Percentiles rank a stretch among this genome's conserved stretches.
These are phyloP conservation scores for Caenorhabditis afra DNA, from an alignment of 2,888 invertebrate genomes.

Conservation along the genomic window DNA sequence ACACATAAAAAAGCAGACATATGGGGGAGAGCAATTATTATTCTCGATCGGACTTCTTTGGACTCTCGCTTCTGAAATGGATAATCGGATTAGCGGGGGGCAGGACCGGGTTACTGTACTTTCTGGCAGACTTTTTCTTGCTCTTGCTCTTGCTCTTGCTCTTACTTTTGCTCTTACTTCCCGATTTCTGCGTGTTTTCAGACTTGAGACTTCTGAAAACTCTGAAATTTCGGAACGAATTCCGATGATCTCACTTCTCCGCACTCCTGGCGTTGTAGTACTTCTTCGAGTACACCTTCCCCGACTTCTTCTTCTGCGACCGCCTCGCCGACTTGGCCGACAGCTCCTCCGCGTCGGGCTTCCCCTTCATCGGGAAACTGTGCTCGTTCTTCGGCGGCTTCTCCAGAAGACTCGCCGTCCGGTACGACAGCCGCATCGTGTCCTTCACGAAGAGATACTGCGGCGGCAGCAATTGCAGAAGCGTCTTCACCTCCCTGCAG, in stretches of 20 bases:
- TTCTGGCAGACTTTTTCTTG: slow-evolving; percentile 22
- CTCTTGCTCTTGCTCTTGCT: slow-evolving; percentile 39
- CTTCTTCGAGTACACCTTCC: slow-evolving; percentile 28
- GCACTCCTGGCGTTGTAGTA: slow-evolving; percentile 21
- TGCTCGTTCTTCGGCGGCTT: slow-evolving; percentile 39
- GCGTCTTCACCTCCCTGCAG: slow-evolving; percentile 33
- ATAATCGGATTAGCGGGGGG: background rate
- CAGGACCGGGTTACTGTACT: slow-evolving; percentile 5
- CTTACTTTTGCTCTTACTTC: slow-evolving; percentile 15
- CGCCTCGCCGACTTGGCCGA: slow-evolving; percentile 14
- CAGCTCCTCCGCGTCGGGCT: background rate
- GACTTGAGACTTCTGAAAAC: slow-evolving; percentile 12
- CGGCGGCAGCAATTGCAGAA: slow-evolving; percentile 40
- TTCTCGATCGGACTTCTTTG: slow-evolving; percentile 1
- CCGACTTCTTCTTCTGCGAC: slow-evolving; percentile 15
- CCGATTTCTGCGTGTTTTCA: slow-evolving; percentile 21
- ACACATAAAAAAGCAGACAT: background rate
- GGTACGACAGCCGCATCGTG: slow-evolving; percentile 15
- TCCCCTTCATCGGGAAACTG: slow-evolving; percentile 22
- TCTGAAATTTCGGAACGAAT: background rate
- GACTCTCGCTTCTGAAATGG: background rate
- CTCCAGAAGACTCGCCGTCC: slow-evolving; percentile 36
- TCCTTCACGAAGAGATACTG: slow-evolving; percentile 35
- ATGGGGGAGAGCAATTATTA: slow-evolving; percentile 8
- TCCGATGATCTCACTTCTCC: background rate